Conservation (phyloP, 2,888 invertebrate species). For the Pammene aurita region DNA sequence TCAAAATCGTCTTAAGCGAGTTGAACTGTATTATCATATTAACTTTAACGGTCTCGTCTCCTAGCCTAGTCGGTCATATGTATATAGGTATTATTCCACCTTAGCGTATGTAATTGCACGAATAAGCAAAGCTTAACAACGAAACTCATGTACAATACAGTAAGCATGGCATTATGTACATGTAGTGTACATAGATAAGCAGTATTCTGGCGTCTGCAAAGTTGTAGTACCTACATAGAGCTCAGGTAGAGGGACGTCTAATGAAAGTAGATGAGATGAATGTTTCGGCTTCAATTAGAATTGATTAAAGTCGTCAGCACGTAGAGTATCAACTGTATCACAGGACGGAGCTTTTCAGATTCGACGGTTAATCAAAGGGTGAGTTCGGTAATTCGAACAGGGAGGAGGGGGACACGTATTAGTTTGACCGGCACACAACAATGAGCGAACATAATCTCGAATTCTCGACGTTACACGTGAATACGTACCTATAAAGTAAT, state of each 20-base stretch:
- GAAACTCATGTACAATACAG: conserved; percentile 43
- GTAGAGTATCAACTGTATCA: conserved; percentile 47
- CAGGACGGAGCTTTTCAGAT: conserved; percentile 43
- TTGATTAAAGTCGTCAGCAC: conserved; percentile 61
- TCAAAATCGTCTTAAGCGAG: too few relatives aligned
- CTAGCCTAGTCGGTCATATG: too few relatives aligned
- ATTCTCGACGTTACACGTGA: conserved; percentile 17
- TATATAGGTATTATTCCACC: too few relatives aligned
- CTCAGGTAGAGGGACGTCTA: conserved; percentile 65
- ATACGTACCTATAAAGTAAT: conserved; percentile 20
- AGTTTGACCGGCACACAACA: conserved; percentile 38
- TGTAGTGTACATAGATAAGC: conserved; percentile 43
- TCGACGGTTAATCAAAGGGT: conserved; percentile 45
- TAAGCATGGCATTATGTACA: conserved; percentile 43
- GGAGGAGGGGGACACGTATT: conserved; percentile 27
- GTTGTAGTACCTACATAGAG: conserved; percentile 57
- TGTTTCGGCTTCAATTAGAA: conserved; percentile 70
- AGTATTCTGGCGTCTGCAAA: conserved; percentile 53
- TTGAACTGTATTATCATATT: too few relatives aligned
- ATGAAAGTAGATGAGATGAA: conserved; percentile 71
- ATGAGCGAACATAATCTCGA: conserved; percentile 31
- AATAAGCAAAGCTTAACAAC: conserved; percentile 15
- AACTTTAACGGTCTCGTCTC: too few relatives aligned
- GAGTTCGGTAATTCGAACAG: conserved; percentile 40
- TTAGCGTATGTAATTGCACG: not conserved